Conservation (phyloP, 2,888 invertebrate species). For the Eupithecia vulgata region DNA sequence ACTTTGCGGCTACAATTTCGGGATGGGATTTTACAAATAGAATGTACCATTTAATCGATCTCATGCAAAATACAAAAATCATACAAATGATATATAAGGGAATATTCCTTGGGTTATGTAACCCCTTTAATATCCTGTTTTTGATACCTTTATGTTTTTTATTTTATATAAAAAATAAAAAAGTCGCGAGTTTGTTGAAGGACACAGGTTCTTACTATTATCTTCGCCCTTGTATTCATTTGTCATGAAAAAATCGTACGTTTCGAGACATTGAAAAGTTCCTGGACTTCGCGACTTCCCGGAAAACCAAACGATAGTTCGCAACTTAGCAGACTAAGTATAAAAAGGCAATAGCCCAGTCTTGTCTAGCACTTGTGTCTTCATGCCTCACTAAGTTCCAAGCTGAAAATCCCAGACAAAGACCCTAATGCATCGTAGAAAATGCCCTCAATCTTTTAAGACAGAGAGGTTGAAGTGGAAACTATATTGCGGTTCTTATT, state of each 20-base stretch:
- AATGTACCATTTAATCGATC: background rate
- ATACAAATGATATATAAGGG: background rate
- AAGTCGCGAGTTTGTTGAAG: no score
- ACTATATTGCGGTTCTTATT: constrained; percentile 37
- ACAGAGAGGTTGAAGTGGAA: constrained; percentile 37
- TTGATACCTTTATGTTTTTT: no score
- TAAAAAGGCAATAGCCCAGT: constrained; percentile 19
- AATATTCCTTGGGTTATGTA: no score
- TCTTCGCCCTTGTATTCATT: background rate
- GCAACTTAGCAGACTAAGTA: constrained; percentile 9
- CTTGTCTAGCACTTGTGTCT: constrained; percentile 24
- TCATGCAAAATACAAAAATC: background rate
- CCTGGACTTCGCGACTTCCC: background rate
- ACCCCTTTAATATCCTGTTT: no score
- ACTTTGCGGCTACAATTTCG: background rate
- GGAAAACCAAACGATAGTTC: background rate
- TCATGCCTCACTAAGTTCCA: constrained; percentile 36
- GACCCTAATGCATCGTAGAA: constrained; percentile 41
- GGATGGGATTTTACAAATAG: background rate
- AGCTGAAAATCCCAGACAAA: constrained; percentile 38
- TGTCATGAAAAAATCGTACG: background rate
- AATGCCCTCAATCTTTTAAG: constrained; percentile 41
- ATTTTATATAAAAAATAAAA: no score
- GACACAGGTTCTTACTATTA: no score
- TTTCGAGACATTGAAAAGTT: background rate